Evolutionary conservation across 92 coral and sea anemone species (phyloP), one percentile per base, ranked within the genome.

Genomic region (Montipora capitata): DNA sequence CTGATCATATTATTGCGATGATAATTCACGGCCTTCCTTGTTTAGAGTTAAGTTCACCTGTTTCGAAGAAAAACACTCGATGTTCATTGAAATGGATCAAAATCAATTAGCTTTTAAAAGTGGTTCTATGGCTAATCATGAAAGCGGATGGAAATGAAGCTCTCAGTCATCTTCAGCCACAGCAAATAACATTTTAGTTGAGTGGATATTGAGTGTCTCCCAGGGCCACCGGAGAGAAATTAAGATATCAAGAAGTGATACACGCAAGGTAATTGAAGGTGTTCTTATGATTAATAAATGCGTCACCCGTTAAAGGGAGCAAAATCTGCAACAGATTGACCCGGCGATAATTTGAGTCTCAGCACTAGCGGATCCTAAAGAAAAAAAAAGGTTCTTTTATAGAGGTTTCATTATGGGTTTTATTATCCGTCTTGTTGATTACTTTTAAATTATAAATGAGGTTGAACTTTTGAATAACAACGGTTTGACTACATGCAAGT

Each of bases 21-120:
- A 48, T 10, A 48, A 10, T 10, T 48, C 0, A 5, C 52, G 52
- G 52, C 10, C 6, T 48, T 48, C 52, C 6, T 48, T 48, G 10
- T 48, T 48, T 5, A 48, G 52, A 48, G 0, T 48, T 48, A 5
- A 48, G 10, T 80, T 52, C 85, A 67, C 85, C 76, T 67, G 76
- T 44, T 20, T 63, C 16, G 15, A 42, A 38, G 40, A 12, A 39
- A 68, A 51, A 35, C 38, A 43, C 54, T 20, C 44, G 13, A 12
- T 70, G 18, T 63, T 67, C 84, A 45, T 66, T 65, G 65, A 3
- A 20, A 74, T 79, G 61, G 66, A 67, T 49, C 63, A 4, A 65
- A 10, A 79, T 80, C 85, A 68, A 80, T 80, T 80, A 80, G 43
- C 85, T 7, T 27, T 9, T 44, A 49, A 16, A 35, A 13, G 18